Evolutionary conservation across 1,140 invertebrate species (phyloP).

Genomic region (Neoseiulus cucumeris): DNA sequence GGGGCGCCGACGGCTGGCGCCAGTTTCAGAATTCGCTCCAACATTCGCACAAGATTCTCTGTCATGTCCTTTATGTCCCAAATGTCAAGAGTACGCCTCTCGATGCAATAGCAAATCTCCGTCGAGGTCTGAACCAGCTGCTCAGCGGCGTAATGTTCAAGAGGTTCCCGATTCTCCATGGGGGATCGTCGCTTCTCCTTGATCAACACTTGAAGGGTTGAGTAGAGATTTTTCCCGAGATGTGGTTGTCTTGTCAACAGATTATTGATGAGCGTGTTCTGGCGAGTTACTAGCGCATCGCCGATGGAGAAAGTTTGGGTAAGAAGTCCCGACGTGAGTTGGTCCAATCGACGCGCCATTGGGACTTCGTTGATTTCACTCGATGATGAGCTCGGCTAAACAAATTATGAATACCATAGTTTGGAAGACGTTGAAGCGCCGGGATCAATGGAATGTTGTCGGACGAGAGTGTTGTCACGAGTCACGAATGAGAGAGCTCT

Average conservation of each 20-base stretch:
- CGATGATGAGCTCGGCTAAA: too few species aligned
- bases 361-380: too few species aligned
- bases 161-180: not conserved
- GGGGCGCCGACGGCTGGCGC: not conserved
- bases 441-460: too few species aligned
- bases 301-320: not conserved
- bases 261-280: not conserved
- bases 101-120: not conserved
- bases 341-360: too few species aligned
- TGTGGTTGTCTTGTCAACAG: not conserved
- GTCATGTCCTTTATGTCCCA: not conserved
- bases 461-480: too few species aligned
- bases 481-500: too few species aligned
- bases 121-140: slow-evolving; percentile 5
- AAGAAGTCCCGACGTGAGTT: not conserved
- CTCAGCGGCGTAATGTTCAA: not conserved
- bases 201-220: not conserved
- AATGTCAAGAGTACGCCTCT: not conserved
- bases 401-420: too few species aligned
- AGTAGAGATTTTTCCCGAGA: not conserved
- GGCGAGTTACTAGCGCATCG: not conserved
- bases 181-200: not conserved
- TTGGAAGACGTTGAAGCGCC: too few species aligned
- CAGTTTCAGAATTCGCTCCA: not conserved
- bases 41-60: not conserved